Conservation (phyloP, 2,888 invertebrate species). For the Tryphoninae sp. region DNA sequence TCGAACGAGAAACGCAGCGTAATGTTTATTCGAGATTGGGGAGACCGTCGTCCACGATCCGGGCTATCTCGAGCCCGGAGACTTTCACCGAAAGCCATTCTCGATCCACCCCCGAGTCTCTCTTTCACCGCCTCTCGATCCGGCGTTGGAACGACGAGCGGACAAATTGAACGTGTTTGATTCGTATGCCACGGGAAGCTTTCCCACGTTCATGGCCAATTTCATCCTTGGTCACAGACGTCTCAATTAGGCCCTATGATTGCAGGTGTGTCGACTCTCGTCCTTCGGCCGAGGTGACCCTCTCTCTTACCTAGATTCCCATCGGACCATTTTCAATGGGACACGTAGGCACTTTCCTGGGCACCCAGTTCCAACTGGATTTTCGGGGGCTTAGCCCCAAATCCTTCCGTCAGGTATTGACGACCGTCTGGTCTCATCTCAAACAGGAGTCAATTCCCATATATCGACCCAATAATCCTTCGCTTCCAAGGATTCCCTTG, state of each 20-base stretch:
- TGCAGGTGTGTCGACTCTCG: conserved; percentile 51
- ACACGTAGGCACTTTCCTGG: not conserved
- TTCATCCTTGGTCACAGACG: conserved; percentile 69
- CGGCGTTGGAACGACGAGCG: conserved; percentile 36
- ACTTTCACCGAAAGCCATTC: not conserved
- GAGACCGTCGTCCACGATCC: not conserved
- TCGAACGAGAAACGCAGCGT: conserved; percentile 22
- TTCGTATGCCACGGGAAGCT: conserved; percentile 51
- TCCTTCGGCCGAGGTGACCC: not conserved
- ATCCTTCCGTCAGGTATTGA: not conserved
- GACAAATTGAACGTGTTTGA: conserved; percentile 64
- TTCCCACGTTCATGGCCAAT: conserved; percentile 68
- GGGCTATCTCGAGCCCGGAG: conserved; percentile 1
- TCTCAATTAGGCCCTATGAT: conserved; percentile 68
- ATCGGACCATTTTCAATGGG: not conserved
- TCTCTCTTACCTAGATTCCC: not conserved
- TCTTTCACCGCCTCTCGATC: conserved; percentile 9
- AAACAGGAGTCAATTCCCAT: conserved; percentile 15
- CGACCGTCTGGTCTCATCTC: not conserved
- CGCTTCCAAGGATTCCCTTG: conserved; percentile 6
- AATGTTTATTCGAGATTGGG: conserved; percentile 56
- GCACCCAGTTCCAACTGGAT: not conserved
- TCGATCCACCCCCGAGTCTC: not conserved
- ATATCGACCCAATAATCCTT: not conserved
- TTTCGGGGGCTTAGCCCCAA: not conserved